A percentile compares a stretch with the other conserved stretches of the same genome.
phyloP scores from a whole-genome alignment of 2,113 vertebrate species.

The Rhombomys opimus region DNA sequence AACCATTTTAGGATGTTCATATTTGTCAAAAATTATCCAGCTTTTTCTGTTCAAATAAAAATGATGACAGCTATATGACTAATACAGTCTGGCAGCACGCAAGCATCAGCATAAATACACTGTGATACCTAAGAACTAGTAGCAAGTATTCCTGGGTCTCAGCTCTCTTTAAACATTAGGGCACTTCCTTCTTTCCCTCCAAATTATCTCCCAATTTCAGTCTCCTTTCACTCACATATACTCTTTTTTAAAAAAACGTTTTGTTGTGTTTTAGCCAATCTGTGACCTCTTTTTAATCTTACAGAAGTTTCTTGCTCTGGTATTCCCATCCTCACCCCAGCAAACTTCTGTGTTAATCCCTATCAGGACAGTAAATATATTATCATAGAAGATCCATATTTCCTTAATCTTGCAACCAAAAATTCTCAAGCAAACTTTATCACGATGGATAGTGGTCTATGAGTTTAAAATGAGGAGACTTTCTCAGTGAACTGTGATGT shows the following conservation, averaged over 20 bases:
- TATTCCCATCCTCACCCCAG: background rate
- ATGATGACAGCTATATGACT: background rate
- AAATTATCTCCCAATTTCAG: background rate
- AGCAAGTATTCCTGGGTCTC: background rate
- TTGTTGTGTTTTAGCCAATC: background rate
- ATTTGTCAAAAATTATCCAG: background rate
- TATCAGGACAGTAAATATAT: background rate
- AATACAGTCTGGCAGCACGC: background rate
- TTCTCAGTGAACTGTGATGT: background rate
- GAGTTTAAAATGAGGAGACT: background rate
- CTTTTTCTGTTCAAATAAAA: constrained; percentile 25
- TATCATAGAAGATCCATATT: background rate
- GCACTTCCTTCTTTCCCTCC: background rate
- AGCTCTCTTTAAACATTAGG: background rate
- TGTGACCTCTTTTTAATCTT: background rate
- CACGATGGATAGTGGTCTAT: background rate
- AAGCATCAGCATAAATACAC: background rate
- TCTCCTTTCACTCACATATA: background rate
- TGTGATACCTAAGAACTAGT: background rate
- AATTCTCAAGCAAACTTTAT: background rate
- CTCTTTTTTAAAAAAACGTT: background rate
- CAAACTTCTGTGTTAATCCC: background rate
- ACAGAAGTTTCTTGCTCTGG: background rate
- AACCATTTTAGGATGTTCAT: background rate
- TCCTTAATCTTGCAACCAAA: constrained; percentile 29